Evolutionary conservation across 1,140 invertebrate genomes (phyloP).

Genomic region (Mizuhopecten yessoensis): DNA sequence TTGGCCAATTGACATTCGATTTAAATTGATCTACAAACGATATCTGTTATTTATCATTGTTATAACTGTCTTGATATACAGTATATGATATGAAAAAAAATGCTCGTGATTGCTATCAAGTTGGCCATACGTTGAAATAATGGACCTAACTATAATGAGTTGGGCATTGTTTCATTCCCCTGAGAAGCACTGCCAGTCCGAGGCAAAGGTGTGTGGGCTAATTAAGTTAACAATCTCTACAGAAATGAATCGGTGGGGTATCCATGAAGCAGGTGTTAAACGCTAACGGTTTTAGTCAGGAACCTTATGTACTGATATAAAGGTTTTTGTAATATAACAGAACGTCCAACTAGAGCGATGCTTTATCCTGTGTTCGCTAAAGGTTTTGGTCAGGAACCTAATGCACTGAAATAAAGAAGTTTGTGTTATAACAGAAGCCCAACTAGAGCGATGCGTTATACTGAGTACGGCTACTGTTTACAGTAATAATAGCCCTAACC

Average conservation of each 20-base stretch:
- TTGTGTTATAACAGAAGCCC: too few relatives aligned
- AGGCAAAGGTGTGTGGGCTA: background rate
- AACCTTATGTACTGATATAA: background rate
- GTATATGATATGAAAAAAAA: too few relatives aligned
- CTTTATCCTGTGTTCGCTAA: background rate
- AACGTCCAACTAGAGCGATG: background rate
- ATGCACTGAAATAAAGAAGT: background rate
- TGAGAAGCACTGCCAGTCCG: background rate
- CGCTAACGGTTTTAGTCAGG: background rate
- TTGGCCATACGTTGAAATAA: background rate
- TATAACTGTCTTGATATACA: too few relatives aligned
- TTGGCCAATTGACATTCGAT: too few relatives aligned
- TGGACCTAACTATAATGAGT: background rate
- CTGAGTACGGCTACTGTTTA: too few relatives aligned
- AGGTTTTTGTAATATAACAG: background rate
- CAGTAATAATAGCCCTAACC: too few relatives aligned
- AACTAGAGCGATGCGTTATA: too few relatives aligned
- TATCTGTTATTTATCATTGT: too few relatives aligned
- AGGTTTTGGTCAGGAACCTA: background rate
- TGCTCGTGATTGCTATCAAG: background rate
- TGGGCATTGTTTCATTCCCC: background rate
- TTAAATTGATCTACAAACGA: too few relatives aligned
- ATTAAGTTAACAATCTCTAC: conserved; percentile 21
- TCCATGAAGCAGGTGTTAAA: background rate
- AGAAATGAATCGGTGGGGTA: background rate